Evolutionary conservation across 2,888 invertebrate genomes (phyloP).

Genomic region (Trisateles emortualis): DNA sequence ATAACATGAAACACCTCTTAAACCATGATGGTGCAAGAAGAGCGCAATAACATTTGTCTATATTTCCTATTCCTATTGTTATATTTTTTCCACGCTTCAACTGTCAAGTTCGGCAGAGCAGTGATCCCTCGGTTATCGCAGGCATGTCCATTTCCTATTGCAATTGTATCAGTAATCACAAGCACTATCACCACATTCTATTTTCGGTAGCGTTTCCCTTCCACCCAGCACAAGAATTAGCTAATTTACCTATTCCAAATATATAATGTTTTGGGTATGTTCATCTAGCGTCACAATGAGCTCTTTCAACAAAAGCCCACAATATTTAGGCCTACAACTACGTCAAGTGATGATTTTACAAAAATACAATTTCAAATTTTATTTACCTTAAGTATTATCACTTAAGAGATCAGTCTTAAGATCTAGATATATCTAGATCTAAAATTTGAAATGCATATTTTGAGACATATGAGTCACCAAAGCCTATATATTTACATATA

Average conservation of each 20-base stretch:
- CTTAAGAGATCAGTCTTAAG: conserved; percentile 56
- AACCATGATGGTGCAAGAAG: too few species aligned
- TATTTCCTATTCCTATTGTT: too few species aligned
- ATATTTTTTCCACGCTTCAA: too few species aligned
- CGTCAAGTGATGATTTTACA: conserved; percentile 45
- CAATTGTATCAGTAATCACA: too few species aligned
- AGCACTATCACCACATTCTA: neutral
- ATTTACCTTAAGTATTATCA: conserved; percentile 50
- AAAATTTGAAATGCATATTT: conserved; percentile 61
- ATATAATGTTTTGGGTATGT: neutral
- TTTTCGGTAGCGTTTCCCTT: too few species aligned
- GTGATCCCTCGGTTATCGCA: too few species aligned
- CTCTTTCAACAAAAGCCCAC: neutral
- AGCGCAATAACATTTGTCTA: too few species aligned
- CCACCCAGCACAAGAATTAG: neutral
- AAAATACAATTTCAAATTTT: conserved; percentile 60
- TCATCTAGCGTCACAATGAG: neutral
- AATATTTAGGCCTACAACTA: conserved; percentile 39
- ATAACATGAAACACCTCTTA: too few species aligned
- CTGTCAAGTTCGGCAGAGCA: too few species aligned
- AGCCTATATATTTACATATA: neutral
- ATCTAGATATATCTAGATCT: conserved; percentile 42
- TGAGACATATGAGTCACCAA: conserved; percentile 40
- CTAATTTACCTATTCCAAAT: neutral
- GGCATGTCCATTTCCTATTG: too few species aligned